phyloP scores from a whole-genome alignment of 2,888 invertebrate species.

The Agonopterix heracliana region DNA sequence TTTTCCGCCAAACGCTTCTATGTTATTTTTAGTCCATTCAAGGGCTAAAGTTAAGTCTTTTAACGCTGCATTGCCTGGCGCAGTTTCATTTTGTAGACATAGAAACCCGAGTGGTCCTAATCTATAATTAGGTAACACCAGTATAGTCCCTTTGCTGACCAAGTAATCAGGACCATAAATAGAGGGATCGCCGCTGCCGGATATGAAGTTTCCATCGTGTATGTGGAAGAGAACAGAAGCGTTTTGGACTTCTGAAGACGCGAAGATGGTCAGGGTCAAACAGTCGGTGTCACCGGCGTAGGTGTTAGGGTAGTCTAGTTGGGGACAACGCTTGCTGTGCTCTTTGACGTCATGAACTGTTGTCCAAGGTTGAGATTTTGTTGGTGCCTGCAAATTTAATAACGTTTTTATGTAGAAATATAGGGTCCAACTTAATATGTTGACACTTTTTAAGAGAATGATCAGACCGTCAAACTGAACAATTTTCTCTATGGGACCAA shows the following conservation, averaged over 20 bases:
- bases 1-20: constrained; percentile 51
- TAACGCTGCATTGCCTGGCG: constrained; percentile 58
- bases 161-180: constrained; percentile 53
- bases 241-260: constrained; percentile 24
- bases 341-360: constrained; percentile 21
- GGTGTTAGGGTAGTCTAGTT: constrained; percentile 19
- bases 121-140: constrained; percentile 59
- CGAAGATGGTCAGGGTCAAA: constrained; percentile 57
- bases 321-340: constrained; percentile 46
- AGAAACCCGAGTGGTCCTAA: constrained; percentile 59
- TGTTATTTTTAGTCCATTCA: constrained; percentile 49
- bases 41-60: constrained; percentile 55
- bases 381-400: constrained; percentile 30
- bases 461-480: no score
- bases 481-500: no score
- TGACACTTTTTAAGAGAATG: no score
- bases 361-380: constrained; percentile 23
- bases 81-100: constrained; percentile 42
- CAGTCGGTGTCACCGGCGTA: constrained; percentile 41
- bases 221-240: constrained; percentile 54
- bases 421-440: no score
- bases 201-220: constrained; percentile 48
- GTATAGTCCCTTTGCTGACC: constrained; percentile 37
- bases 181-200: constrained; percentile 47
- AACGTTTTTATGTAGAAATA: background rate